Evolutionary conservation across 2,113 vertebrate genomes (phyloP).

Genomic region (Charadrius vociferus): DNA sequence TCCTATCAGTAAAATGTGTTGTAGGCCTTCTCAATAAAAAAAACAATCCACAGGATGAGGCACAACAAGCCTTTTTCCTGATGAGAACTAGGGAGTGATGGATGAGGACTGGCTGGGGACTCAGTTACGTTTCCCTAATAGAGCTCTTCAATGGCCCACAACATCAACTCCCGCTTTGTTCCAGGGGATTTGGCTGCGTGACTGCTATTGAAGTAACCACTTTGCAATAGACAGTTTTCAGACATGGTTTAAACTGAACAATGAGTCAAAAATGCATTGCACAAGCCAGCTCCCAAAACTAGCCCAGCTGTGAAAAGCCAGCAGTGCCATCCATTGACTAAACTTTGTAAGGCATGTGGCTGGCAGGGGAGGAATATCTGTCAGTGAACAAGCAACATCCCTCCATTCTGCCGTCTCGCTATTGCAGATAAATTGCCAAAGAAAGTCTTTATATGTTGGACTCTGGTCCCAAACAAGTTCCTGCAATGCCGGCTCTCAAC

Average conservation of each 20-base stretch:
- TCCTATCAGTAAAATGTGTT: background rate
- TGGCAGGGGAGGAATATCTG: background rate
- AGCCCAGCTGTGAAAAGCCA: conserved; percentile 5
- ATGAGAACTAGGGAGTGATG: background rate
- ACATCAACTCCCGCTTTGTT: background rate
- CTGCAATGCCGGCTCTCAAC: background rate
- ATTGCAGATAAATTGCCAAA: background rate
- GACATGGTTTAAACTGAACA: background rate
- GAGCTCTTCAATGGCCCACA: background rate
- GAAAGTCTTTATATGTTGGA: accelerated
- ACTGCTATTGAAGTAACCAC: background rate
- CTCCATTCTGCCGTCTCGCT: background rate
- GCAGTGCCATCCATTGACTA: conserved; percentile 64
- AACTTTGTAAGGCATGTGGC: conserved; percentile 15
- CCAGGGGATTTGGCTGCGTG: background rate
- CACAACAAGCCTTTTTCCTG: background rate
- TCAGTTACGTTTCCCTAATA: accelerated
- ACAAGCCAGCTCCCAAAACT: background rate
- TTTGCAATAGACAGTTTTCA: background rate
- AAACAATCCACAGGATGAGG: background rate
- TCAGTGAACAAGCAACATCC: background rate
- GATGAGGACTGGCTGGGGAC: background rate
- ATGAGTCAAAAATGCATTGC: background rate
- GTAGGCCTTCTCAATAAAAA: background rate
- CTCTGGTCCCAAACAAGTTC: background rate